These are phyloP conservation scores for Scaptomyza graminum DNA, from an alignment of 1,140 invertebrate genomes.

Conservation along the genomic window DNA sequence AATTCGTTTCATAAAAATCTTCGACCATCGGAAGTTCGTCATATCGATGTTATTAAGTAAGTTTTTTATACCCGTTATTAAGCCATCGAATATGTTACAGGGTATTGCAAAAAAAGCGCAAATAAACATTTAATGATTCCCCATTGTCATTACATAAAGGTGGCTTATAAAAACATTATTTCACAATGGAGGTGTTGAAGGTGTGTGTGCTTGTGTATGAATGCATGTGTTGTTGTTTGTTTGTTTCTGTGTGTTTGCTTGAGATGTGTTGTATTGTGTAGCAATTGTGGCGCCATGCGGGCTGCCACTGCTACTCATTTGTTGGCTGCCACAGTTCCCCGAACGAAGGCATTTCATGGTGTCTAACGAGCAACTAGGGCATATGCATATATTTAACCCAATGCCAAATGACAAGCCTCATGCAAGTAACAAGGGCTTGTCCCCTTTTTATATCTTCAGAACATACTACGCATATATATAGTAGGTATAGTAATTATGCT, in stretches of 20 bases:
- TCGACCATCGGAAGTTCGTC: too few species aligned
- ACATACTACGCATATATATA: neutral
- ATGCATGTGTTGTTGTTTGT: constrained; percentile 8
- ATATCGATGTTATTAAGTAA: too few species aligned
- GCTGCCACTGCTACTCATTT: constrained; percentile 53
- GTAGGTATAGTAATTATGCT: constrained; percentile 28
- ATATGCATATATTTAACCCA: constrained; percentile 39
- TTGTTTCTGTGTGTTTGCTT: constrained; percentile 18
- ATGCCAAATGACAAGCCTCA: neutral
- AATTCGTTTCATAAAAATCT: too few species aligned
- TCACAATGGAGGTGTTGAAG: constrained; percentile 52
- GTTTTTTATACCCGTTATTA: neutral
- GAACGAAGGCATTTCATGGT: constrained; percentile 70
- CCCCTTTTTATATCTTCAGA: neutral
- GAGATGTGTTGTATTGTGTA: constrained; percentile 34
- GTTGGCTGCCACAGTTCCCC: constrained; percentile 43
- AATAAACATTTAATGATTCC: constrained; percentile 81
- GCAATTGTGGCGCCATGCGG: constrained; percentile 49
- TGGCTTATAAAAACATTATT: constrained; percentile 81
- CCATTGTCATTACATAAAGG: constrained; percentile 81
- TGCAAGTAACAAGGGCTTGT: constrained; percentile 3
- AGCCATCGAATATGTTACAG: neutral
- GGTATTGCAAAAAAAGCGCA: constrained; percentile 50
- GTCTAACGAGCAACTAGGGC: constrained; percentile 72
- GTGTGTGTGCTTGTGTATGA: neutral